Evolutionary conservation across 37 sponge, comb jelly and placozoan genomes (phyloP), one percentile per base, ranked within the genome.

Genomic region (Tethya wilhelma): DNA sequence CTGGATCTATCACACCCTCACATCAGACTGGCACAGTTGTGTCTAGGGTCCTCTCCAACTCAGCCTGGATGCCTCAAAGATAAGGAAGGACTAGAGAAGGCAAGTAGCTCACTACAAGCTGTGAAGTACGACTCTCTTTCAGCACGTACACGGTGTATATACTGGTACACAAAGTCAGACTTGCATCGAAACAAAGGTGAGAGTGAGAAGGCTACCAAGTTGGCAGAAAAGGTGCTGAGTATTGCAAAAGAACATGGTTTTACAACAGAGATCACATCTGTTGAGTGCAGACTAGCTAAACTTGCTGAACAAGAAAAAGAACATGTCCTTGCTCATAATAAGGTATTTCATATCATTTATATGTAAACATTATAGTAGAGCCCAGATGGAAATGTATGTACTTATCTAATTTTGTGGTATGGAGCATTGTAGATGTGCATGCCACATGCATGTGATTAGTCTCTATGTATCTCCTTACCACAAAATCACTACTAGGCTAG

Each of bases 21-120:
- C 11, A 72, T 72, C 6, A n/a, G 73, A 49, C 73, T 72, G 14
- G 73, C 73, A 19, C 73, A 72, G 56, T 2, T 49, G 37, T 72
- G 28, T 25, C 56, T 72, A 1, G 73, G 73, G 1, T 72, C 73
- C 3, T 71, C 77, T 31, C 58, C n/a, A 38, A 57, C 9, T 46
- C 3, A 7, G 44, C 32, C 78, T 33, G 76, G 60, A 38, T 30
- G 17, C 32, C 12, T 1, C 6, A 44, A 4, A 5, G 53, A 78
- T 25, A 38, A 25, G 25, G 8, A 26, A 4, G 28, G 73, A 7
- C 29, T 72, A 9, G 4, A 5, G 1, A 72, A 49, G 12, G 73
- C 73, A 26, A 46, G 34, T 1, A 6, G 6, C 14, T 14, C 33
- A 26, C 34, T 72, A 4, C 5, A 3, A 5, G 73, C 32, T 5